A percentile compares a stretch with the other conserved stretches of the same genome.
Conservation (phyloP, 2,888 invertebrate genomes). For the Alviniconcha strummeri region DNA sequence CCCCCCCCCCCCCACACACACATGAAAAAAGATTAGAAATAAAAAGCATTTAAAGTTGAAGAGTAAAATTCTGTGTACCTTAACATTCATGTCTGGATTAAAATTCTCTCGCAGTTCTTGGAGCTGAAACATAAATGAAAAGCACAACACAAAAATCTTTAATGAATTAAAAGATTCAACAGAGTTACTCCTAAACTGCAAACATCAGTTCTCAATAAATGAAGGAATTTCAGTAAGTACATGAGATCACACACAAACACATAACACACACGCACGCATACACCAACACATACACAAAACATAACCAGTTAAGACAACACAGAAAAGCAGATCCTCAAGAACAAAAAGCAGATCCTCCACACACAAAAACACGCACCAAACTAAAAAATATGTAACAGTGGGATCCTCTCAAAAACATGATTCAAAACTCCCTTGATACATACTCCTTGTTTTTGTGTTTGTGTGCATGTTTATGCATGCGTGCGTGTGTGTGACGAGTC, state of each 20-base stretch:
- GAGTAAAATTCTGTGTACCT: background rate
- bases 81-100: background rate
- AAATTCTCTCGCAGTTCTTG: slow-evolving; percentile 11
- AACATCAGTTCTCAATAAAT: background rate
- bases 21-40: too few relatives aligned
- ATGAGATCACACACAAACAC: background rate
- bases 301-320: too few relatives aligned
- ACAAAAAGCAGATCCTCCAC: background rate
- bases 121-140: slow-evolving; percentile 9
- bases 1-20: too few relatives aligned
- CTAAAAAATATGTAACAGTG: too few relatives aligned
- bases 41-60: too few relatives aligned
- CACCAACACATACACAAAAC: background rate
- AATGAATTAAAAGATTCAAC: background rate
- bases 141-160: background rate
- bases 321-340: too few relatives aligned
- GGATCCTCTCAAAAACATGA: too few relatives aligned
- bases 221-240: background rate
- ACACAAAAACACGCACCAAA: too few relatives aligned
- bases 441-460: too few relatives aligned
- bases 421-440: too few relatives aligned
- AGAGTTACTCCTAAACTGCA: background rate
- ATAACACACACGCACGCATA: background rate
- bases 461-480: too few relatives aligned
- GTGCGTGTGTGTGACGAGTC: too few relatives aligned